These are phyloP conservation scores for Parazoanthus atlanticus DNA, from an alignment of 92 coral and sea anemone genomes.

Conservation along the genomic window DNA sequence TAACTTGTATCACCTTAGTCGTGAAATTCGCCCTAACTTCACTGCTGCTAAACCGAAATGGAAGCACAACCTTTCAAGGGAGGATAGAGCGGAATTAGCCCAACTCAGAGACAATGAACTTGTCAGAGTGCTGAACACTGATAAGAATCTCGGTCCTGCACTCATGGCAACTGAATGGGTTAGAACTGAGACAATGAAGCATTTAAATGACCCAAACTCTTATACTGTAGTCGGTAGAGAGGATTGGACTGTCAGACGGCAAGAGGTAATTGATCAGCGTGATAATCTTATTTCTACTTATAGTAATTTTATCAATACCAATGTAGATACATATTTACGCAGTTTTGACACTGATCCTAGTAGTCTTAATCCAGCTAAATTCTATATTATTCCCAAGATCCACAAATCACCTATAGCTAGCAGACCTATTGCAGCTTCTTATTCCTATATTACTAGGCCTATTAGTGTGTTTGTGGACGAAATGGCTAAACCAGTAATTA, in stretches of 20 bases:
- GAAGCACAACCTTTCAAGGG: background rate
- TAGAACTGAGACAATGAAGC: slow-evolving; percentile 23
- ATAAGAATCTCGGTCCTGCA: slow-evolving; percentile 29
- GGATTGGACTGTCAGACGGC: slow-evolving; percentile 1
- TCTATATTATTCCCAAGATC: slow-evolving; percentile 13
- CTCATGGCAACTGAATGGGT: slow-evolving; percentile 18
- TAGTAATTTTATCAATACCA: slow-evolving; percentile 5
- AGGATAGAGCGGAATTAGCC: slow-evolving; percentile 6
- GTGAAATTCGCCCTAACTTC: background rate
- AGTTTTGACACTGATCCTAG: background rate
- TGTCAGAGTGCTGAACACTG: slow-evolving; percentile 17
- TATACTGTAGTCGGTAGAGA: slow-evolving; percentile 17
- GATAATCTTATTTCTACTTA: slow-evolving; percentile 31
- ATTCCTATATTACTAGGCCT: background rate
- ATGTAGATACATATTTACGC: background rate
- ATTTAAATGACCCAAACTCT: slow-evolving; percentile 16
- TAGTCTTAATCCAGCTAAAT: slow-evolving; percentile 14
- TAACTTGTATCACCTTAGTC: slow-evolving; percentile 5
- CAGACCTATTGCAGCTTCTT: background rate
- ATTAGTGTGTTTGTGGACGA: slow-evolving; percentile 11
- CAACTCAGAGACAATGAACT: slow-evolving; percentile 6
- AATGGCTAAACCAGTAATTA: background rate
- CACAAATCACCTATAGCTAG: slow-evolving; percentile 24
- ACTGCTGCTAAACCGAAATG: slow-evolving; percentile 4
- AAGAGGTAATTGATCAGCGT: slow-evolving; percentile 21